Conservation (phyloP, 2,113 vertebrate species). For the Parotia lawesii region DNA sequence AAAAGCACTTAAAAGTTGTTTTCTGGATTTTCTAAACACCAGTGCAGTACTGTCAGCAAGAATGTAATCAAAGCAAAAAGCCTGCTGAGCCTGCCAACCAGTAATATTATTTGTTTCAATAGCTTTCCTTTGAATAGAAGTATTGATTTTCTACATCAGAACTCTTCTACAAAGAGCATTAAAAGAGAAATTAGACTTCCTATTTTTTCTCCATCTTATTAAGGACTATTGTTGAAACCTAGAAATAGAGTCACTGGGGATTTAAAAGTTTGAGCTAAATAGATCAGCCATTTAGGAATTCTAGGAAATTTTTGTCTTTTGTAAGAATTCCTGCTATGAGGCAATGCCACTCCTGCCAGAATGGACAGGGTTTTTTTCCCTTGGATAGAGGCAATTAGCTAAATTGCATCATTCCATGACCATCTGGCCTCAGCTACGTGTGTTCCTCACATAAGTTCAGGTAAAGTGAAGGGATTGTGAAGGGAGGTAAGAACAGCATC, state of each 20-base stretch:
- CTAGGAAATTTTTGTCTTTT: not conserved
- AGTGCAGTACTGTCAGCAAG: not conserved
- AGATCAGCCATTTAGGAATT: not conserved
- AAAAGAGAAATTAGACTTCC: slow-evolving; percentile 43
- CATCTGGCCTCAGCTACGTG: not conserved
- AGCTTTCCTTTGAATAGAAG: slow-evolving; percentile 24
- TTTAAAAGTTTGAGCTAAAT: not conserved
- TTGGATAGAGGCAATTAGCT: not conserved
- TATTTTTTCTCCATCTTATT: slow-evolving; percentile 19
- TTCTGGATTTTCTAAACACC: not conserved
- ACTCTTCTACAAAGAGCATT: slow-evolving; percentile 35
- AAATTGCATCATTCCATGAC: not conserved
- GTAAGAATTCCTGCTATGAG: not conserved
- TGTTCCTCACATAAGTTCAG: not conserved
- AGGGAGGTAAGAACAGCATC: not conserved
- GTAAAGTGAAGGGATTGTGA: not conserved
- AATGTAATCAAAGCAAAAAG: slow-evolving; percentile 21
- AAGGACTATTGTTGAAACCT: not conserved
- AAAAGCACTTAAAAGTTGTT: not conserved
- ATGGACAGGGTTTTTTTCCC: not conserved
- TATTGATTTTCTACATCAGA: slow-evolving; percentile 59
- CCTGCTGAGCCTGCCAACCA: slow-evolving; percentile 8
- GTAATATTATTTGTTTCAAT: slow-evolving; percentile 55
- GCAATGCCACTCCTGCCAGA: not conserved
- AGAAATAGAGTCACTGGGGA: not conserved